These are phyloP conservation scores for Mystacornis crossleyi DNA, from an alignment of 2,113 vertebrate genomes.

Conservation along the genomic window DNA sequence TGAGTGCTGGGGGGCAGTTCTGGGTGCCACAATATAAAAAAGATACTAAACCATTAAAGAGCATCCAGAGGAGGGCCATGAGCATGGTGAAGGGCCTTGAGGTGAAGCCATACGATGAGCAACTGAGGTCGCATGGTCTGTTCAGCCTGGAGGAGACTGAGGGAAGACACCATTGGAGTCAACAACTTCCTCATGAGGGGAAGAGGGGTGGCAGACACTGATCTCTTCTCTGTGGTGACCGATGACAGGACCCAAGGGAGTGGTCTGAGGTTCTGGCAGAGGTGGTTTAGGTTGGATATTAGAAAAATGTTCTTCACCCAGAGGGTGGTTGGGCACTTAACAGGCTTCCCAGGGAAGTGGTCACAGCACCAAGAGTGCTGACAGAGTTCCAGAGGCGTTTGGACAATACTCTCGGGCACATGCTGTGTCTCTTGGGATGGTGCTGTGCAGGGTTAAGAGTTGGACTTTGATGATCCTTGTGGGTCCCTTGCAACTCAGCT, in stretches of 20 bases:
- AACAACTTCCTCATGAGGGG: not conserved
- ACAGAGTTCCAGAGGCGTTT: not conserved
- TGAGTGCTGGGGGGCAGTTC: accelerated
- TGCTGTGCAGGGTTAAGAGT: not conserved
- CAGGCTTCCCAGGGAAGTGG: not conserved
- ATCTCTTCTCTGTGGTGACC: not conserved
- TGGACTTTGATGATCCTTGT: not conserved
- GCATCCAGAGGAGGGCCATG: not conserved
- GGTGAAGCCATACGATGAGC: accelerated
- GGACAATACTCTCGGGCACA: accelerated
- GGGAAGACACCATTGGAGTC: not conserved
- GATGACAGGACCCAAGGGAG: not conserved
- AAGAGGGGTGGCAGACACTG: not conserved
- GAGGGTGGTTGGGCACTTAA: not conserved
- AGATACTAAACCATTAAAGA: not conserved
- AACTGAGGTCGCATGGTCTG: not conserved
- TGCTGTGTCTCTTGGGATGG: not conserved
- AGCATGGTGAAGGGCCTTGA: not conserved
- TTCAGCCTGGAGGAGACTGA: not conserved
- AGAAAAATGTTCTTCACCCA: not conserved
- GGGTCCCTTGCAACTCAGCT: not conserved
- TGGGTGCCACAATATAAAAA: not conserved
- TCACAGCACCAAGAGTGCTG: not conserved
- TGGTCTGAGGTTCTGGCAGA: not conserved
- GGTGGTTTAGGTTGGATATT: not conserved